Evolutionary conservation across 2,888 invertebrate species (phyloP), one percentile per base, ranked within the genome.

Genomic region (Oithona nana): DNA sequence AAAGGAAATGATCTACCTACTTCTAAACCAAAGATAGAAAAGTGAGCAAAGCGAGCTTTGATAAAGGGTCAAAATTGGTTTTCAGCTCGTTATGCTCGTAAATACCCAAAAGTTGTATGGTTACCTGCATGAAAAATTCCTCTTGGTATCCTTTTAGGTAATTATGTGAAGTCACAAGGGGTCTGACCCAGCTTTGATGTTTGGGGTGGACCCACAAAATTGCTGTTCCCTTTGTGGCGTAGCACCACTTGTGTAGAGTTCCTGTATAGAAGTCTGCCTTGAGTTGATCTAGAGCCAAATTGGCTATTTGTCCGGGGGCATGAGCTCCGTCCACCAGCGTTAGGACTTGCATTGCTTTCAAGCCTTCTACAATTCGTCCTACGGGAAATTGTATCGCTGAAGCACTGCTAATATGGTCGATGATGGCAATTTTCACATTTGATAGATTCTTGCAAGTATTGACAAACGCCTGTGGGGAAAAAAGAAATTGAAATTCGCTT

Each of bases 241-340:
- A 59, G 6, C n/a, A 22, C 59, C 59, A 59, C 48, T 59, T 59
- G 48, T 59, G 59, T 2, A 59, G 26, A 48, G 20, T 59, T 48
- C 59, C 59, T 2, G 59, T 59, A 26, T 59, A 59, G 28, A 59
- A 59, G 28, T 59, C 59, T 22, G 49, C 39, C 22, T 49, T 49
- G n/a, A 59, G 39, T 1, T 59, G 22, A 3, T 59, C 49, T 28
- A 31, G 13, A 24, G 11, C 6, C 29, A 57, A 29, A 6, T 39
- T 16, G n/a, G 57, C 29, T 16, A 57, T 6, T 31, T 57, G 57
- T 2, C 57, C 57, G 20, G 57, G 57, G 16, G 57, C 57, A 31
- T 57, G 57, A 13, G 57, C 57, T 1, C 57, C 57, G 29, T 57
- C 57, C 16, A 57, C 30, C 31, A 57, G n/a, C 16, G 29, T 29